phyloP scores from a whole-genome alignment of 2,888 invertebrate genomes.

The Rhagonycha lutea region DNA sequence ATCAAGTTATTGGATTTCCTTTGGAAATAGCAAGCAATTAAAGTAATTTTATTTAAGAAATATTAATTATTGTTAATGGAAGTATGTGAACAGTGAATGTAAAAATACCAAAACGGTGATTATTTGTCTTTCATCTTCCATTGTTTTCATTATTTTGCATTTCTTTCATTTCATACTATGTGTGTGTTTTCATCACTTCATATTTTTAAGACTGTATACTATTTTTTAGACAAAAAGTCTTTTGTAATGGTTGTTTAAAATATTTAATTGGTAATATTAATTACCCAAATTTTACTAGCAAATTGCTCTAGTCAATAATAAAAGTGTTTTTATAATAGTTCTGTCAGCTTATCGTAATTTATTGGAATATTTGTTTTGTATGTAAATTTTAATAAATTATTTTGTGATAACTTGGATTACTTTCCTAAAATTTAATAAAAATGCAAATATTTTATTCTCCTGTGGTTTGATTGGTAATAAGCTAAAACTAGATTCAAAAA shows the following conservation, averaged over 20 bases:
- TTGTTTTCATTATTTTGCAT: not conserved
- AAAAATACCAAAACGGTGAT: not conserved
- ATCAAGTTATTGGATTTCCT: constrained; percentile 40
- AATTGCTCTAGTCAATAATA: no score
- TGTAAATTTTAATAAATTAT: no score
- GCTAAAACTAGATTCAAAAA: no score
- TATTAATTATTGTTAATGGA: not conserved
- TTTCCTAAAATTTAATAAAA: no score
- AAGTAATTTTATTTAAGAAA: not conserved
- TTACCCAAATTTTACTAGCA: no score
- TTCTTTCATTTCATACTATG: not conserved
- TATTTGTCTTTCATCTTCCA: not conserved
- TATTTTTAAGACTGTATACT: not conserved
- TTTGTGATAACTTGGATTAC: no score
- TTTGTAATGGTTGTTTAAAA: not conserved
- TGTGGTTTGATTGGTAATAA: no score
- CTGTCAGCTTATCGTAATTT: no score
- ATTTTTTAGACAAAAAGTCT: not conserved
- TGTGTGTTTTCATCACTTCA: not conserved
- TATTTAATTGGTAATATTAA: not conserved
- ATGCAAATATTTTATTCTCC: no score
- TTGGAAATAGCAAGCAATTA: not conserved
- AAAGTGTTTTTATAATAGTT: no score
- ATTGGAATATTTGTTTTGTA: no score
- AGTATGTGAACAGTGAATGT: not conserved